Conservation (phyloP, 1,140 invertebrate genomes). For the Ptiloglossa arizonensis region DNA sequence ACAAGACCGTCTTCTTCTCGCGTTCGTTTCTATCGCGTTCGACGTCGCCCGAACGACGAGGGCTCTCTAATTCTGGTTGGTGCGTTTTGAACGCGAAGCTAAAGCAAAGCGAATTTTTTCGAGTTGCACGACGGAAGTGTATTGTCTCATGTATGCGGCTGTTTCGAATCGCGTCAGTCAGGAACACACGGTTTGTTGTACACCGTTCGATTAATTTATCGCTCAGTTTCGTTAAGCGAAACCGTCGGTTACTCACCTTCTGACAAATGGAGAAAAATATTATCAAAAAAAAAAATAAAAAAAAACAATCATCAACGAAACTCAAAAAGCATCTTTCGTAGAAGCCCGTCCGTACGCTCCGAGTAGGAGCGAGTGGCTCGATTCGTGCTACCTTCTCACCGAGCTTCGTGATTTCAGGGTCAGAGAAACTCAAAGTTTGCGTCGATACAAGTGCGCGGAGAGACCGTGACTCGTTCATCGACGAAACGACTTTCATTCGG, state of each 20-base stretch:
- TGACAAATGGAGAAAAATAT: neutral
- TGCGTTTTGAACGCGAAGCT: slow-evolving; percentile 4
- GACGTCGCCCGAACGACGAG: neutral
- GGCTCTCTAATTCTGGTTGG: neutral
- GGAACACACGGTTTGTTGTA: slow-evolving; percentile 21
- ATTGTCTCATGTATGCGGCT: slow-evolving; percentile 41
- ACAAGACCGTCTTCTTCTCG: neutral
- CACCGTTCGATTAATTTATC: neutral
- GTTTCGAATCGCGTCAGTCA: slow-evolving; percentile 9
- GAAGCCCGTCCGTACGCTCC: neutral
- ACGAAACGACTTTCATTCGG: no score
- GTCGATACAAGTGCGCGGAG: no score
- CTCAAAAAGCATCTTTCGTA: neutral
- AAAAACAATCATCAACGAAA: slow-evolving; percentile 12
- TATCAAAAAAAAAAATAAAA: neutral
- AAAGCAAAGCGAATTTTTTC: slow-evolving; percentile 14
- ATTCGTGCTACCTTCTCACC: no score
- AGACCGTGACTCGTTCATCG: no score
- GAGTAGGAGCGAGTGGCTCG: no score
- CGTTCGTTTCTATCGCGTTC: no score
- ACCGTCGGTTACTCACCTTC: no score
- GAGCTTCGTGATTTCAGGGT: no score
- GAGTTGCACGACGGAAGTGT: slow-evolving; percentile 39
- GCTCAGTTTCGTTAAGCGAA: no score
- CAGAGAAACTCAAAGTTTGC: no score